Evolutionary conservation across 1,140 invertebrate genomes (phyloP), one percentile per base, ranked within the genome.

Genomic region (Maconellicoccus hirsutus): DNA sequence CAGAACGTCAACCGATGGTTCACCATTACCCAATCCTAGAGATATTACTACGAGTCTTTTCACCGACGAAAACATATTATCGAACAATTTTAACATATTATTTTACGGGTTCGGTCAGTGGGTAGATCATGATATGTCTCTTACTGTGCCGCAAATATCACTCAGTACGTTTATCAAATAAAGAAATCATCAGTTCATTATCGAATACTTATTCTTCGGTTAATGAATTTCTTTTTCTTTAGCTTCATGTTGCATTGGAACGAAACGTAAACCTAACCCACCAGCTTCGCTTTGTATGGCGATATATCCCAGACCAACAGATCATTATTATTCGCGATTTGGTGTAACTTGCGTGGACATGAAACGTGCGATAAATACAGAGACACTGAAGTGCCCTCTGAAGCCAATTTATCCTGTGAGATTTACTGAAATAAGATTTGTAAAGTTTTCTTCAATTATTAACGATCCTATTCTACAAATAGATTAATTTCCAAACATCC

Each of bases 401-500:
- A 66, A 66, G 25, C 61, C 61, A 8, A 66, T 66, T 10, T 1
- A 19, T 25, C 61, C 22, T 8, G 61, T 66, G n/a, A 16, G n/a
- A 8, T 4, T 52, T 23, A 23, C 61, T 23, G 22, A 26, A 66
- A 22, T 16, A 66, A 66, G 22, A 66, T 22, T 26, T 25, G 19
- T 38, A 52, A 33, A 33, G 12, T 33, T 33, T 6, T 33, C 4
- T 59, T 19, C 16, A 59, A 7, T 4, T 59, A 19, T 59, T 10
- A n/a, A 42, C 4, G 52, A 59, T 59, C 29, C 3, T 33, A 6
- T 33, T 33, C 29, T 6, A 6, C 42, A 14, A 6, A 7, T 22
- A 66, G 61, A 66, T 66, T 6, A 66, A 66, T 66, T 66, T 66
- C 25, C 61, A 66, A 66, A 66, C 61, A 22, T 23, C 61, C 1